Conservation (phyloP, 2,113 vertebrate species). For the Oncorhynchus gorbuscha region DNA sequence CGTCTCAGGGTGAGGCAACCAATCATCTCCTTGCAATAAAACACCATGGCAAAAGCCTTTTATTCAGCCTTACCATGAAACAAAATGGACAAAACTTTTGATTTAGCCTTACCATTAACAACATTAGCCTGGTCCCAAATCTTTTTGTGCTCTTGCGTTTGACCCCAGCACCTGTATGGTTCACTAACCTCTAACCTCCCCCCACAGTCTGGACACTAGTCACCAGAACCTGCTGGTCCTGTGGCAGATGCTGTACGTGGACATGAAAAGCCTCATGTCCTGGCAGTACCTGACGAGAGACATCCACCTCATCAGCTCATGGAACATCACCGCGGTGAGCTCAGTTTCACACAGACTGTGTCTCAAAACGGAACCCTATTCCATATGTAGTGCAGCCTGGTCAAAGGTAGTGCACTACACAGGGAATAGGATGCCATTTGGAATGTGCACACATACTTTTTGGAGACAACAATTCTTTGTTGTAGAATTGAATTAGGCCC, state of each 20-base stretch:
- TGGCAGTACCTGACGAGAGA: slow-evolving; percentile 89
- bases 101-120: too few species aligned
- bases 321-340: slow-evolving; percentile 85
- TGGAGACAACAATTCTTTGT: not conserved
- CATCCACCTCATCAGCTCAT: slow-evolving; percentile 87
- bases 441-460: too few species aligned
- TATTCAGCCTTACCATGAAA: too few species aligned
- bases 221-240: slow-evolving; percentile 79
- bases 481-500: not conserved
- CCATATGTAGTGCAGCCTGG: too few species aligned
- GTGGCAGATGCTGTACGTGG: slow-evolving; percentile 85
- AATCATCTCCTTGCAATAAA: too few species aligned
- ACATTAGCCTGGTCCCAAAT: too few species aligned
- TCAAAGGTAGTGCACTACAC: too few species aligned
- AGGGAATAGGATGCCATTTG: too few species aligned
- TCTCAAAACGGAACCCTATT: not conserved
- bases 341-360: not conserved
- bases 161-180: not conserved
- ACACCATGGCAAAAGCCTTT: too few species aligned
- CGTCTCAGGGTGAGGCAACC: slow-evolving; percentile 72
- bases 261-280: slow-evolving; percentile 85
- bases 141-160: too few species aligned
- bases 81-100: too few species aligned
- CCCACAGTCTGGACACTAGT: slow-evolving; percentile 78
- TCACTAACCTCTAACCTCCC: not conserved